These are phyloP conservation scores for Scaptomyza montana DNA, from an alignment of 1,140 invertebrate species.

Conservation along the genomic window DNA sequence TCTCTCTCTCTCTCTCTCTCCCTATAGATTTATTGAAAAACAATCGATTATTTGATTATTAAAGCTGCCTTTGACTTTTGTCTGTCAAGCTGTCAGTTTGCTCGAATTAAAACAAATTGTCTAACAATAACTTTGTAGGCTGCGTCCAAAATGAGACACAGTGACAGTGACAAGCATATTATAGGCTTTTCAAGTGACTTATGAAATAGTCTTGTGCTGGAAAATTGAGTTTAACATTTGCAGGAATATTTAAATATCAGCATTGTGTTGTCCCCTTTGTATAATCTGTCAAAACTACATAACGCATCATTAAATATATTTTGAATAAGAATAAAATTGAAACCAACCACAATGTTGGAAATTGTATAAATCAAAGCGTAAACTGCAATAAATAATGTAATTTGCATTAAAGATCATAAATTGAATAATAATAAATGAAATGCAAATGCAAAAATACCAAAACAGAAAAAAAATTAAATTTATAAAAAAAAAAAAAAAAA, in stretches of 20 bases:
- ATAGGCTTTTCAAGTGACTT: background rate
- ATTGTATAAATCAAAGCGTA: slow-evolving; percentile 61
- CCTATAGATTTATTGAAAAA: background rate
- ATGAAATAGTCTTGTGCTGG: background rate
- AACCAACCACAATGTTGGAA: slow-evolving; percentile 34
- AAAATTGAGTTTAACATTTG: background rate
- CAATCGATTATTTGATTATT: slow-evolving; percentile 9
- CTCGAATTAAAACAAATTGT: slow-evolving; percentile 50
- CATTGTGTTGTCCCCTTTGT: slow-evolving; percentile 19
- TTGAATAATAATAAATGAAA: slow-evolving; percentile 52
- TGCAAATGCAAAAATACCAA: slow-evolving; percentile 31
- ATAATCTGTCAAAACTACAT: slow-evolving; percentile 57
- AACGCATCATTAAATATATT: slow-evolving; percentile 55
- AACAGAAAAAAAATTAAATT: slow-evolving; percentile 55
- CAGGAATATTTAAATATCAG: slow-evolving; percentile 13
- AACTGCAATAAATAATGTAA: slow-evolving; percentile 72
- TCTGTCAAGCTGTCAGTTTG: slow-evolving; percentile 8
- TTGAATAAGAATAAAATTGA: slow-evolving; percentile 51
- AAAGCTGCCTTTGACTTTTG: slow-evolving; percentile 6
- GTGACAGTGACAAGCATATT: background rate
- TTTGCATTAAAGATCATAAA: slow-evolving; percentile 66
- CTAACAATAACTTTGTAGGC: slow-evolving; percentile 41
- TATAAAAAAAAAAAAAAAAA: slow-evolving; percentile 25
- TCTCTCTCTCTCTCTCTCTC: background rate
- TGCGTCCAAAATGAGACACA: slow-evolving; percentile 35